Conservation (phyloP, 2,888 invertebrate species). For the Autographa pulchrina region DNA sequence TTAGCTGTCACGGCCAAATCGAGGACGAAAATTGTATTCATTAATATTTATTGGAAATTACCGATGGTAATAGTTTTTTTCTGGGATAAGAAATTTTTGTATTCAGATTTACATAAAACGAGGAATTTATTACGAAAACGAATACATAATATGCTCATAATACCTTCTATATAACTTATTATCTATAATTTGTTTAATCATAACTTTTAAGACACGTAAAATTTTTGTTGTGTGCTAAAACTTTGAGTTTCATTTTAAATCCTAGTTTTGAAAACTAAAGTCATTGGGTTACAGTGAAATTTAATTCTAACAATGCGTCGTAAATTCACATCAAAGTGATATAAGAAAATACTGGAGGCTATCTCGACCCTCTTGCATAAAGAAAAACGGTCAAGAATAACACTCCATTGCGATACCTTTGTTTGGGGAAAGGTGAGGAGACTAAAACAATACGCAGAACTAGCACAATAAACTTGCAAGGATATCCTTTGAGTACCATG, state of each 20-base stretch:
- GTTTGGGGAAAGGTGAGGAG: constrained; percentile 34
- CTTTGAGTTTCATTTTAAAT: neutral
- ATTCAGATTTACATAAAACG: neutral
- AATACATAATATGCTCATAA: neutral
- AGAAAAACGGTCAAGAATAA: constrained; percentile 29
- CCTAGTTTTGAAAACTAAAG: neutral
- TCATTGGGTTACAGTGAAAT: neutral
- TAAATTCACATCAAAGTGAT: constrained; percentile 1
- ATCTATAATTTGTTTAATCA: neutral
- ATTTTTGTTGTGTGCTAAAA: too few species aligned
- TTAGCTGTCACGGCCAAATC: constrained; percentile 21
- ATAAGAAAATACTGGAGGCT: constrained; percentile 17
- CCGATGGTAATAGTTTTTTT: neutral
- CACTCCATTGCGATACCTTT: constrained; percentile 25
- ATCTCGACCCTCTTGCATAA: constrained; percentile 17
- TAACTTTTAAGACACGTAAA: neutral
- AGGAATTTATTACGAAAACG: neutral
- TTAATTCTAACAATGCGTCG: constrained; percentile 5
- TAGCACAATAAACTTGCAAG: constrained; percentile 42
- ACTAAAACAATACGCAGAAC: constrained; percentile 46
- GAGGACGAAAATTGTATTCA: constrained; percentile 13
- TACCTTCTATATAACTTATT: neutral
- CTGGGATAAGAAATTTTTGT: neutral
- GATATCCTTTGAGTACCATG: constrained; percentile 39
- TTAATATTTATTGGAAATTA: constrained; percentile 39